Base-by-base conservation (phyloP, 2,888 invertebrate species). In the Harpalus rubripes region DNA sequence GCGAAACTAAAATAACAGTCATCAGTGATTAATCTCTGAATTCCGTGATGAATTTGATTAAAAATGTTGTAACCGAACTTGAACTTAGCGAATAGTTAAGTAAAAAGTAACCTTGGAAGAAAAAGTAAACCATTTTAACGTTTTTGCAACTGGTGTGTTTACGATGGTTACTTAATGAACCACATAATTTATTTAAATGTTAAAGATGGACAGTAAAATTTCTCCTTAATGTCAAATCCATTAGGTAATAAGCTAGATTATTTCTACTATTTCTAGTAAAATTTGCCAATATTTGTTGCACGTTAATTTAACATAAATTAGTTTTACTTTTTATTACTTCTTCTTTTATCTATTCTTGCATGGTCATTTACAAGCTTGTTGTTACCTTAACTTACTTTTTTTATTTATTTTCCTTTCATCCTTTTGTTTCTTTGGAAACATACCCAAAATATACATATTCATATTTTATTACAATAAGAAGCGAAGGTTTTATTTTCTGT, bases 1-100 rank as follows among this genome's bases (percentile, higher is more conserved):
- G 44, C 10, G 12, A 52, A 12, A 12, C 44, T 6, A 52, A 12
- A 52, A 52, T 22, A 12, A 52, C 8, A 12, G 10, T 52, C 44
- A 52, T 52, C 44, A 52, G 4, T 10, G 10, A 52, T 52, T 52
- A 52, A 52, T 52, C 10, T 52, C 44, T 52, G 12, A 52, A 52
- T 52, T 52, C 12, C 44, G 44, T 52, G 44, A 52, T 52, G 44
- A 52, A 52, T 52, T 12, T 52, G 44, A 52, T 52, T 52, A 44
- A 52, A 44, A 26, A 44, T 76, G 76, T 76, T 10, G 78, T 16
- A 78, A 78, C 15, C 39, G 78, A 78, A 78, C 78, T 78, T 78
- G 78, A 78, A 78, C 78, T 78, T 78, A 78, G 12, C 32, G 68
- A 32, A 76, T 8, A 16, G 41, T 78, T 10, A 10, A 74, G 72